phyloP scores from a whole-genome alignment of 2,797 vertebrate species.

The Peromyscus eremicus region DNA sequence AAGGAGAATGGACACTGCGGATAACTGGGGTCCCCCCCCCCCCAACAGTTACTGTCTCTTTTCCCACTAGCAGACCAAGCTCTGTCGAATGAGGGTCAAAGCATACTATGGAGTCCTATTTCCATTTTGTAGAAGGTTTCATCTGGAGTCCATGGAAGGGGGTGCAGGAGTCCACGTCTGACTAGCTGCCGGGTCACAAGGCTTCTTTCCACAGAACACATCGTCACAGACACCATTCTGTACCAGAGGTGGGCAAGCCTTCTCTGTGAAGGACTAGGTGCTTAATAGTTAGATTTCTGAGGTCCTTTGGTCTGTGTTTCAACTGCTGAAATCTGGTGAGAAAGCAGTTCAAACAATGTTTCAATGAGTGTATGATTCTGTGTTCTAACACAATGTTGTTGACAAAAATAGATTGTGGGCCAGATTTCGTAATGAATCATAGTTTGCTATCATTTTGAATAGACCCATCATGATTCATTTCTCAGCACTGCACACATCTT shows the following conservation, averaged over 20 bases:
- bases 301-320: neutral
- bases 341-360: neutral
- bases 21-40: too few species aligned
- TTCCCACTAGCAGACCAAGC: neutral
- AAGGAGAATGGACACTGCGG: neutral
- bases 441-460: neutral
- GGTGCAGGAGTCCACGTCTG: neutral
- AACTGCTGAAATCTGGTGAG: neutral
- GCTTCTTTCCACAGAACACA: too few species aligned
- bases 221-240: too few species aligned
- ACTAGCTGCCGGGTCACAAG: fast-evolving
- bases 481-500: too few species aligned
- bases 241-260: neutral
- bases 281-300: neutral
- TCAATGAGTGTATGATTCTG: neutral
- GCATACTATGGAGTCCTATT: neutral
- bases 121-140: neutral
- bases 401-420: neutral
- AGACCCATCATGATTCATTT: neutral
- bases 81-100: neutral
- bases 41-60: neutral
- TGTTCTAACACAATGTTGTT: slow-evolving; percentile 46
- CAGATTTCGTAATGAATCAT: neutral
- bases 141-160: neutral
- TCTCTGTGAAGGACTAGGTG: neutral